These are phyloP conservation scores for Zaprionus ornatus DNA, from an alignment of 1,140 invertebrate genomes.

Conservation along the genomic window DNA sequence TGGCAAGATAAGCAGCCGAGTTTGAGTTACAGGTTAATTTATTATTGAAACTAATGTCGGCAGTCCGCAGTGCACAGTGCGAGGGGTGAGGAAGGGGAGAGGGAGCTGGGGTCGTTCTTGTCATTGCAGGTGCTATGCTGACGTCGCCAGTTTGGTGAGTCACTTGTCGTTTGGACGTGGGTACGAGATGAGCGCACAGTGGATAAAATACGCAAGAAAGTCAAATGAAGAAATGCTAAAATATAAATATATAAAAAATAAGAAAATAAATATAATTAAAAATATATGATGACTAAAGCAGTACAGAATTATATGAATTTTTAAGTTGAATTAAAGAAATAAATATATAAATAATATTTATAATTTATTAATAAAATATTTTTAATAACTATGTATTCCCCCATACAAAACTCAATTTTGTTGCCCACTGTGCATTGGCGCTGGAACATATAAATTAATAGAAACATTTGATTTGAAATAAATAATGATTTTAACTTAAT, in stretches of 20 bases:
- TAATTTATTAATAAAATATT: background rate
- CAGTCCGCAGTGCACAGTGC: slow-evolving; percentile 15
- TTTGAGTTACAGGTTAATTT: slow-evolving; percentile 72
- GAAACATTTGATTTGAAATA: too few relatives aligned
- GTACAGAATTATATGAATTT: background rate
- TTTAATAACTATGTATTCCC: background rate
- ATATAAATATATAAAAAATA: background rate
- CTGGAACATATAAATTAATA: background rate
- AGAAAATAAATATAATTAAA: background rate
- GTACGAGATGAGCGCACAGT: background rate
- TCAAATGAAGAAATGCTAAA: background rate
- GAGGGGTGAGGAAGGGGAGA: background rate
- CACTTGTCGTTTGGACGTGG: background rate
- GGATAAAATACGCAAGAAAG: background rate
- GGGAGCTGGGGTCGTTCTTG: background rate
- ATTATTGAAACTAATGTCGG: slow-evolving; percentile 75
- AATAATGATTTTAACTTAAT: too few relatives aligned
- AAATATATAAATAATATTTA: background rate
- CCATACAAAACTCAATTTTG: too few relatives aligned
- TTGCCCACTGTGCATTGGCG: too few relatives aligned
- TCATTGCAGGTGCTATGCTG: slow-evolving; percentile 44
- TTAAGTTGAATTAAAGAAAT: background rate
- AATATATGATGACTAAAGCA: background rate
- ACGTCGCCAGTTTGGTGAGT: slow-evolving; percentile 38
- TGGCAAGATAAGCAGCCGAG: slow-evolving; percentile 60